These are phyloP conservation scores for Ganaspis brasiliensis DNA, from an alignment of 2,888 invertebrate genomes.

Conservation along the genomic window DNA sequence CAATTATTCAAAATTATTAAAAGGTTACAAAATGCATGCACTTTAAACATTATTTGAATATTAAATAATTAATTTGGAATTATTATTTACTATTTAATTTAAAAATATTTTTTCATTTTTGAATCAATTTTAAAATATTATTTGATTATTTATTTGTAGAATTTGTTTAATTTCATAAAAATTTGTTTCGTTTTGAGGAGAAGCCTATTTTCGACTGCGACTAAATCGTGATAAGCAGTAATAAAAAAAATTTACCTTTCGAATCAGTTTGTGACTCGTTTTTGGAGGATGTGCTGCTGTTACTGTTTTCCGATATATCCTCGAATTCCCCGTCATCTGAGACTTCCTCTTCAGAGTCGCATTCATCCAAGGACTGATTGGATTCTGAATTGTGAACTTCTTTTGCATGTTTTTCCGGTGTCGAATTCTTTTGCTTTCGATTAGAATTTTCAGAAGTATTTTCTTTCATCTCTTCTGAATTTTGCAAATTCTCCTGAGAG, in stretches of 20 bases:
- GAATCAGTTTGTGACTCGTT: neutral
- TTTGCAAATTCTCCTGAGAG: neutral
- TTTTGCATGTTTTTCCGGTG: neutral
- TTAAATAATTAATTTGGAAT: no score
- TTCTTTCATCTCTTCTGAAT: neutral
- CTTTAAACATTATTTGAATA: no score
- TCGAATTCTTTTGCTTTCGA: neutral
- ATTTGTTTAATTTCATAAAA: no score
- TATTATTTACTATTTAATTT: no score
- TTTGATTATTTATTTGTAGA: no score
- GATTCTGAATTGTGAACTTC: neutral
- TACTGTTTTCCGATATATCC: constrained; percentile 4
- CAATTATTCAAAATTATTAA: no score
- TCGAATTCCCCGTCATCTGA: constrained; percentile 15
- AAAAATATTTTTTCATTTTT: no score
- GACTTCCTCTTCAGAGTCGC: neutral
- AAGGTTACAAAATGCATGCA: no score
- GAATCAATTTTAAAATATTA: no score
- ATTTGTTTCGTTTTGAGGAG: no score
- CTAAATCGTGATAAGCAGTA: neutral
- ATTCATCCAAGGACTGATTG: neutral
- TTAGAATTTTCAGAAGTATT: neutral
- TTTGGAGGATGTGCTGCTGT: neutral
- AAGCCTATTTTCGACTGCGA: no score
- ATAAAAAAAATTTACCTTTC: neutral